Evolutionary conservation across 2,888 invertebrate genomes (phyloP).

Genomic region (Phasia obesa): DNA sequence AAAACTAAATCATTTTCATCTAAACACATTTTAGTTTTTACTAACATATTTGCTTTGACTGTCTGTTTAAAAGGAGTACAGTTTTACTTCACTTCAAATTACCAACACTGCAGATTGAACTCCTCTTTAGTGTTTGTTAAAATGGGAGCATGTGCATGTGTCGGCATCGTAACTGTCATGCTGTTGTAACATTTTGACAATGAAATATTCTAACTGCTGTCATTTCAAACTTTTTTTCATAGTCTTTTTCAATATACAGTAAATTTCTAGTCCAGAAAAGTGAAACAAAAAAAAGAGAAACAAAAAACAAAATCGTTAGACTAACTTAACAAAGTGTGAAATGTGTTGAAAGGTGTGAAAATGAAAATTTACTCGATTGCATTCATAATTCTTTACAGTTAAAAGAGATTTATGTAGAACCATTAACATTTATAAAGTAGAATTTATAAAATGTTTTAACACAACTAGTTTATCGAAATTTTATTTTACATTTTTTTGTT

Average conservation of each 20-base stretch:
- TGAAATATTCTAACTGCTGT: constrained; percentile 78
- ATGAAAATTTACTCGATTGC: constrained; percentile 78
- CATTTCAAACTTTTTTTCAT: constrained; percentile 32
- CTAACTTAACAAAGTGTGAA: constrained; percentile 73
- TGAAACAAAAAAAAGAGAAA: constrained; percentile 72
- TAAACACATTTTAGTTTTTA: not conserved
- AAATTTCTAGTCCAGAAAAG: constrained; percentile 17
- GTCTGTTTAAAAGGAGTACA: not conserved
- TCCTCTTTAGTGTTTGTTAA: constrained; percentile 2
- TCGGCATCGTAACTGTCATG: constrained; percentile 57
- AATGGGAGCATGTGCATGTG: constrained; percentile 33
- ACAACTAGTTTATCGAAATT: too few species aligned
- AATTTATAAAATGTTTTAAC: not conserved
- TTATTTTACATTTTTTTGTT: too few species aligned
- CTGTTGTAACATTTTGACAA: constrained; percentile 76
- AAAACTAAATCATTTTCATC: not conserved
- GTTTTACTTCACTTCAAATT: constrained; percentile 4
- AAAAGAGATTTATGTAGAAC: constrained; percentile 34
- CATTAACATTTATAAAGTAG: constrained; percentile 19
- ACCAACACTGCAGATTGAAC: constrained; percentile 8
- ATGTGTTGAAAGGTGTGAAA: constrained; percentile 80
- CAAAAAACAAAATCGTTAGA: constrained; percentile 9
- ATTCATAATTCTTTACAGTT: constrained; percentile 31
- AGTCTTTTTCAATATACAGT: constrained; percentile 45
- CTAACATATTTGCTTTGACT: constrained; percentile 27